Conservation (phyloP, 1,140 invertebrate genomes). For the Frieseomelitta varia region DNA sequence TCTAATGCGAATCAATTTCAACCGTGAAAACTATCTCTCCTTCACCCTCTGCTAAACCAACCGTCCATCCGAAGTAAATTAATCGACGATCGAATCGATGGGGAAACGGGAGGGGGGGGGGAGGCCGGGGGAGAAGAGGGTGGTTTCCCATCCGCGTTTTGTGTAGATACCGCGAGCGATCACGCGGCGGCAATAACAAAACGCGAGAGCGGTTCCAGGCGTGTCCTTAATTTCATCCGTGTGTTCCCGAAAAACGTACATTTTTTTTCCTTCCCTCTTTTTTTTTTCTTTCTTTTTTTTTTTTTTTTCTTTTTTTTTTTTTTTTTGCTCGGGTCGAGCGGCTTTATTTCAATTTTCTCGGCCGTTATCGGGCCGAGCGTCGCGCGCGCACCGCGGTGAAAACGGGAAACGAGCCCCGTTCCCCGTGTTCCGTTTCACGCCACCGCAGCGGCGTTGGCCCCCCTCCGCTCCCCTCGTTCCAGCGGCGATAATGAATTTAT, state of each 20-base stretch:
- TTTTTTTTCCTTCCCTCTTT: background rate
- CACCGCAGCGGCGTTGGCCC: background rate
- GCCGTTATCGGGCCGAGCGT: constrained; percentile 7
- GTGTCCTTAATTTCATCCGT: constrained; percentile 18
- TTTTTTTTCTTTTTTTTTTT: constrained; percentile 8
- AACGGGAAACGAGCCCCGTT: constrained; percentile 12
- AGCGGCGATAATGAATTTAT: constrained; percentile 36
- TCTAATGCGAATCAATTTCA: too few relatives aligned
- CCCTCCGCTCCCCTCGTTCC: background rate
- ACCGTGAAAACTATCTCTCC: background rate
- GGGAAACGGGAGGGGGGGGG: too few relatives aligned
- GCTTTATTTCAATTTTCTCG: constrained; percentile 44
- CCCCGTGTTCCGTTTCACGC: background rate
- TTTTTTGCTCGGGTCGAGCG: background rate
- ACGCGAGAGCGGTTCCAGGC: background rate
- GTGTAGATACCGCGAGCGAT: background rate
- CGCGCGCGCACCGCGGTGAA: background rate
- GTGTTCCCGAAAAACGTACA: constrained; percentile 4
- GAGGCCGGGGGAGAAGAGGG: too few relatives aligned
- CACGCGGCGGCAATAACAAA: background rate
- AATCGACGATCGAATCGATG: background rate
- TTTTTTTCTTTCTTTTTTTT: background rate
- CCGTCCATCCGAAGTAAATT: constrained; percentile 15
- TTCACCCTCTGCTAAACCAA: background rate
- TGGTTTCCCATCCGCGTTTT: background rate